phyloP scores from a whole-genome alignment of 1,140 invertebrate species.

The Harlomillsia oculata region DNA sequence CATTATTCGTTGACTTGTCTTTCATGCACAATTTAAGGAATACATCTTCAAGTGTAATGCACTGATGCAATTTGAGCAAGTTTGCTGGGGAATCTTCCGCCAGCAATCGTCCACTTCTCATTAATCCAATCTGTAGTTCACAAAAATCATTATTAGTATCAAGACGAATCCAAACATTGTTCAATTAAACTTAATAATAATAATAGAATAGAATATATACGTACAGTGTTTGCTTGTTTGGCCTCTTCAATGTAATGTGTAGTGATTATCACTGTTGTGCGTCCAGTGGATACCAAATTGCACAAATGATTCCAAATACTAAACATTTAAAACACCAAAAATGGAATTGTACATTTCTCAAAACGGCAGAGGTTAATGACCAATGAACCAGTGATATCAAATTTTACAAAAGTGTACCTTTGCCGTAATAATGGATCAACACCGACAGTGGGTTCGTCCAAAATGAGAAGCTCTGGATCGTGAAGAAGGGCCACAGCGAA shows the following conservation, averaged over 20 bases:
- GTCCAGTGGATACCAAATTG: conserved; percentile 65
- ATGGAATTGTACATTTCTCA: neutral
- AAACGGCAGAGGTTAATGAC: neutral
- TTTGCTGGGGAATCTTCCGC: conserved; percentile 84
- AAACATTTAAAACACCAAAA: conserved; percentile 38
- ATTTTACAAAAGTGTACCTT: conserved; percentile 46
- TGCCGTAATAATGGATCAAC: conserved; percentile 81
- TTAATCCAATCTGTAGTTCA: conserved; percentile 90
- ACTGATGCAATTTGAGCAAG: conserved; percentile 69
- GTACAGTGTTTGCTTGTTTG: conserved; percentile 71
- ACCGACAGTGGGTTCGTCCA: conserved; percentile 87
- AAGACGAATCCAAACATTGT: too few relatives aligned
- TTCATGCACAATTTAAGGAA: conserved; percentile 82
- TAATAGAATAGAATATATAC: conserved; percentile 22
- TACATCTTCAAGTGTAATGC: conserved; percentile 79
- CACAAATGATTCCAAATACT: conserved; percentile 89
- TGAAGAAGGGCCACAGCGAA: conserved; percentile 87
- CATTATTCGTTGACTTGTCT: conserved; percentile 35
- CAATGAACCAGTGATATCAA: too few relatives aligned
- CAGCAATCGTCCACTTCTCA: conserved; percentile 79
- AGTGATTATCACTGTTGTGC: conserved; percentile 84
- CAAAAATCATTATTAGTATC: conserved; percentile 32
- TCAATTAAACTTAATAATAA: neutral
- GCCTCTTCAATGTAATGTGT: conserved; percentile 93
- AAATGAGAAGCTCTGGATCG: conserved; percentile 80